Conservation (phyloP, 2,888 invertebrate genomes). For the Leptinotarsa juncta region DNA sequence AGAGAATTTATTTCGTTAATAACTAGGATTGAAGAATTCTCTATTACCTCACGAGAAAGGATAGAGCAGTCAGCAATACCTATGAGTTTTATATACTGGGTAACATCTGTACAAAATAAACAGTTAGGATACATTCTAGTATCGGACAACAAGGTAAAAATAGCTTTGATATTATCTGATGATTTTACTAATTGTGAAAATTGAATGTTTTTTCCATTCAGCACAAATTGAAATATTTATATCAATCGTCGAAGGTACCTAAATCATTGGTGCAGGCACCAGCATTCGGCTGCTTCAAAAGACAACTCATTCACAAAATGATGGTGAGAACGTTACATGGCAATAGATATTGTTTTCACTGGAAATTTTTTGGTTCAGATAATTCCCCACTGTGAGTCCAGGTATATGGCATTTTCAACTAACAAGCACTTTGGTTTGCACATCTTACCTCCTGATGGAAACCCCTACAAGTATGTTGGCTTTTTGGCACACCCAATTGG, state of each 20-base stretch:
- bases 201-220: slow-evolving; percentile 58
- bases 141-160: slow-evolving; percentile 72
- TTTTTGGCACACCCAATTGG: slow-evolving; percentile 75
- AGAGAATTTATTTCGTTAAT: background rate
- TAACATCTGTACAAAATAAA: slow-evolving; percentile 37
- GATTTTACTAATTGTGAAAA: background rate
- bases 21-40: slow-evolving; percentile 59
- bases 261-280: slow-evolving; percentile 76
- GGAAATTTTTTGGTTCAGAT: slow-evolving; percentile 55
- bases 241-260: slow-evolving; percentile 74
- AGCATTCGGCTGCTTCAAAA: slow-evolving; percentile 69
- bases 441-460: slow-evolving; percentile 78
- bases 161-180: background rate
- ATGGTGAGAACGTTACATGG: slow-evolving; percentile 55
- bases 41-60: slow-evolving; percentile 67
- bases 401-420: slow-evolving; percentile 74
- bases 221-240: slow-evolving; percentile 78
- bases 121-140: slow-evolving; percentile 66
- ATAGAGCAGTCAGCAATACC: slow-evolving; percentile 76
- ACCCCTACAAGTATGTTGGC: slow-evolving; percentile 76
- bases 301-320: slow-evolving; percentile 69
- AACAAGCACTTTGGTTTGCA: slow-evolving; percentile 76
- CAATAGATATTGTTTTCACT: background rate
- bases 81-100: slow-evolving; percentile 58
- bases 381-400: slow-evolving; percentile 59